Evolutionary conservation across 2,113 vertebrate species (phyloP), one percentile per base, ranked within the genome.

Genomic region (Ptilorrhoa leucosticta): DNA sequence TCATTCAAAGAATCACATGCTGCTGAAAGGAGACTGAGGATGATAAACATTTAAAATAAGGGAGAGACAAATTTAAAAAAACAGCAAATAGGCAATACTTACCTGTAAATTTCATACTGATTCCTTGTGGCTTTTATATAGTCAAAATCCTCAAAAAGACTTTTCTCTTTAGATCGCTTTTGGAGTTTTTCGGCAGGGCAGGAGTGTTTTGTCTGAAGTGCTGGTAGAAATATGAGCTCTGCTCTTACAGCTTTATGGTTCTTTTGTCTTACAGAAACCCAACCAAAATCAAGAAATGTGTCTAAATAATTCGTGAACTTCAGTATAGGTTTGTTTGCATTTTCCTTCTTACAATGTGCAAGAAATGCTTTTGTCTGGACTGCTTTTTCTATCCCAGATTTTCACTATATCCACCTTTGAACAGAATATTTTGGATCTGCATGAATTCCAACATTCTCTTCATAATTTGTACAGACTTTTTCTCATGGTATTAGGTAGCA

Each of bases 381-480:
- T 61, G 37, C 1, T 77, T 93, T 80, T 61, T 63, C 54, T 85
- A 47, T 56, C 22, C 27, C 0, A 33, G 63, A 63, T 81, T 88
- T 28, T 47, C 39, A 69, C 47, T 47, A 40, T 54, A 76, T 47
- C 40, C 45, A 48, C 63, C 47, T 92, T 64, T 87, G 66, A 94
- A 85, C 28, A 85, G 63, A 80, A 6, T 92, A 84, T 84, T 91
- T 70, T 85, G 57, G 64, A 89, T 91, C 50, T 94, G 76, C 80
- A 58, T 75, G 68, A 94, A 89, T 89, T 86, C 81, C 56, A 91
- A 54, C 51, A 66, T 77, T 88, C 78, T 72, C 31, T 80, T 90
- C 39, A n/a, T 58, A 84, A 92, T 90, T 91, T 84, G 54, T 83
- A 83, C 72, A 75, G 91, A 78, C 68, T 86, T 88, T 90, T 89